phyloP scores from a whole-genome alignment of 2,888 invertebrate species.

The Drosophila antonietae region DNA sequence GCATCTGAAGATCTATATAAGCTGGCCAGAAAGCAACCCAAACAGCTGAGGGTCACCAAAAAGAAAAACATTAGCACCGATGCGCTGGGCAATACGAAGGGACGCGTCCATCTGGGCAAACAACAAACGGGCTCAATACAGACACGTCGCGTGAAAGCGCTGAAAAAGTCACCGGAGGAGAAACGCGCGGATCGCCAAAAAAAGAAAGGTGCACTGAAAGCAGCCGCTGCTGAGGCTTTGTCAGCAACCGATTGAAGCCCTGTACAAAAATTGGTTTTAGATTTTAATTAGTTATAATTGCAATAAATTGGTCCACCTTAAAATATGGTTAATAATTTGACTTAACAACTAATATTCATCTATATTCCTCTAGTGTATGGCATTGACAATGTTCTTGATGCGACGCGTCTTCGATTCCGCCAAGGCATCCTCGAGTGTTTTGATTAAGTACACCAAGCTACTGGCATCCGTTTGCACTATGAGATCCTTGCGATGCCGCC shows the following conservation, averaged over 20 bases:
- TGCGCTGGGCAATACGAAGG: conserved; percentile 94
- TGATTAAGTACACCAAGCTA: conserved; percentile 87
- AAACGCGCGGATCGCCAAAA: conserved; percentile 87
- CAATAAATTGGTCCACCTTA: conserved; percentile 75
- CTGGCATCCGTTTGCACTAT: conserved; percentile 87
- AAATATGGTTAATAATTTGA: conserved; percentile 53
- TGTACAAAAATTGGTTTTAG: conserved; percentile 23
- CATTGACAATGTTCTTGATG: conserved; percentile 82
- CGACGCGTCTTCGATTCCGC: conserved; percentile 87
- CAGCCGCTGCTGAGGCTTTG: conserved; percentile 68
- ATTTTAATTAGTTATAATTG: conserved; percentile 59
- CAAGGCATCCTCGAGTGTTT: conserved; percentile 87
- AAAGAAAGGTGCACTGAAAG: conserved; percentile 84
- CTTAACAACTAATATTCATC: conserved; percentile 35
- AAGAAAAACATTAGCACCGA: conserved; percentile 96
- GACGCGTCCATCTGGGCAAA: conserved; percentile 96
- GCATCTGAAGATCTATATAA: conserved; percentile 96
- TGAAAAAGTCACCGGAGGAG: conserved; percentile 90
- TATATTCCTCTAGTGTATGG: conserved; percentile 71
- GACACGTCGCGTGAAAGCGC: conserved; percentile 95
- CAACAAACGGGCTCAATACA: conserved; percentile 93
- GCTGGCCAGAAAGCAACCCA: conserved; percentile 92
- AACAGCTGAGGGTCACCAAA: conserved; percentile 90
- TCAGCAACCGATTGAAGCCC: conserved; percentile 38
- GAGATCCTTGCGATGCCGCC: conserved; percentile 83